Evolutionary conservation across 2,113 vertebrate genomes (phyloP).

Genomic region (Hippoglossus stenolepis): DNA sequence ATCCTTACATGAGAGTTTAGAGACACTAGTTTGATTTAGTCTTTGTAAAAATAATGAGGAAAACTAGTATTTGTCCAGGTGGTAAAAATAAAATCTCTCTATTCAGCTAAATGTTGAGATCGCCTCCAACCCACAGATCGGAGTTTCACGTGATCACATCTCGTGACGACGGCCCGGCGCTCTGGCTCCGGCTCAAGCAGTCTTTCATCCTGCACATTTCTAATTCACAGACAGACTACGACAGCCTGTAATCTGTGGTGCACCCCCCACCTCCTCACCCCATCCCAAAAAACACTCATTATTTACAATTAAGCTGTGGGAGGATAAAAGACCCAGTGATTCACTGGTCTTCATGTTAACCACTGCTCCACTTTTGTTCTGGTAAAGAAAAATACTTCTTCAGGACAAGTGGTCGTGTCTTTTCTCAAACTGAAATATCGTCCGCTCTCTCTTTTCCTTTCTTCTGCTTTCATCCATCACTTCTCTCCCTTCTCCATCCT

Average conservation of each 20-base stretch:
- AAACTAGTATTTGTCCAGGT: too few species aligned
- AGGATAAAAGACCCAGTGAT: constrained; percentile 56
- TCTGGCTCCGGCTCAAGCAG: constrained; percentile 2
- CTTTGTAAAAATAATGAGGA: too few species aligned
- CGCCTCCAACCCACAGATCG: too few species aligned
- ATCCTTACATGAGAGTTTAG: too few species aligned
- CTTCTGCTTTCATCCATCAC: background rate
- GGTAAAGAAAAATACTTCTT: constrained; percentile 32
- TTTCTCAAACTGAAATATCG: background rate
- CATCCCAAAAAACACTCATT: constrained; percentile 67
- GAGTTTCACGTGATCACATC: constrained; percentile 13
- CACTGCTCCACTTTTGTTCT: constrained; percentile 47
- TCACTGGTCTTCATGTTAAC: constrained; percentile 36
- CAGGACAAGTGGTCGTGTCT: constrained; percentile 22
- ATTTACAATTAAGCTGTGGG: constrained; percentile 71
- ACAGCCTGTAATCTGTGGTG: constrained; percentile 66
- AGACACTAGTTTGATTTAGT: too few species aligned
- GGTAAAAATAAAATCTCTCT: too few species aligned
- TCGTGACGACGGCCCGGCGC: constrained; percentile 34
- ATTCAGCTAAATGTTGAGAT: background rate
- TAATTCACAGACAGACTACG: constrained; percentile 74
- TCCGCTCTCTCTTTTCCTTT: background rate
- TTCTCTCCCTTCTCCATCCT: background rate
- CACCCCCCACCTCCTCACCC: constrained; percentile 48
- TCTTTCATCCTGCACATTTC: constrained; percentile 70